Base-by-base conservation (phyloP, 2,888 invertebrate genomes). In the Leptopilina drosophilae region DNA sequence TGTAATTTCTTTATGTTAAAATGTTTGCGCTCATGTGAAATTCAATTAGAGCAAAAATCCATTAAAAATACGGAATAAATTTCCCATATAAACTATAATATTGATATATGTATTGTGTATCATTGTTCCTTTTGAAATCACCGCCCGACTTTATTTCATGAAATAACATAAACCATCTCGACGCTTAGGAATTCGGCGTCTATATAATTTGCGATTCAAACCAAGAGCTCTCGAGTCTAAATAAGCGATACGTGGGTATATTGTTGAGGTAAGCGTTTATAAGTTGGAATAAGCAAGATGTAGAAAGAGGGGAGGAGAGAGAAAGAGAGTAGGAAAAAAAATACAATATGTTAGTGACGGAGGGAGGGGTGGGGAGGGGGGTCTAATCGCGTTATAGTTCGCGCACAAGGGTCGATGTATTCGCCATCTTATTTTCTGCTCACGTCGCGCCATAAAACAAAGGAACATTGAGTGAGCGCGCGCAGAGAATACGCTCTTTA, bases 391-490 rank as follows among this genome's bases (percentile, higher is more conserved):
- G 87, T 90, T 89, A 73, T 56, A 89, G 84, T 83, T 64, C 80
- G 82, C 80, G 82, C 80, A 49, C 49, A 76, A 33, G 77, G 80
- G 82, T 81, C 83, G 65, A 79, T 77, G 82, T 81, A 80, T 84
- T 84, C 87, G 87, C 89, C 89, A 90, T 90, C 84, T 89, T 91
- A 89, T 88, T 90, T 90, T 91, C 91, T 90, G 90, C 88, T 91
- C 91, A 91, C 91, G 91, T 91, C 88, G 82, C 86, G 85, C 84
- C 90, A 88, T 91, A 90, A 91, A 91, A 91, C 91, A 91, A 91
- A 91, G 90, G 89, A 90, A 90, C 88, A 89, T 88, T 86, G 88
- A 86, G 85, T 81, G 87, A 83, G 83, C 80, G 83, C 85, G 82
- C 82, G 85, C 84, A 83, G 77, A 85, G 87, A 87, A 88, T 89